Evolutionary conservation across 64 coral and sea anemone species (phyloP).

Genomic region (Actinia tenebrosa): DNA sequence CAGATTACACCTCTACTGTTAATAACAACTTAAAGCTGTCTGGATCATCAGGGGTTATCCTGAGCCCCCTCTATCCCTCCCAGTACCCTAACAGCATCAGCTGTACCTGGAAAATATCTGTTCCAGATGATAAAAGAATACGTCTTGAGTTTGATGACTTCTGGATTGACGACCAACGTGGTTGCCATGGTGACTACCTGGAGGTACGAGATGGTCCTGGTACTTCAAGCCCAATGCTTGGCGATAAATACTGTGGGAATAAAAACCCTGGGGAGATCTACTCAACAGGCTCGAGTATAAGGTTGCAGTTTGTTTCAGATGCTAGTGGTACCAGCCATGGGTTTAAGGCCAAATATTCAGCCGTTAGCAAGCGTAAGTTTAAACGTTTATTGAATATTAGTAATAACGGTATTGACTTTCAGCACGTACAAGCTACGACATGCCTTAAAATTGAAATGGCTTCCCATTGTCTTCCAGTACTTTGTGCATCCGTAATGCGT

Average conservation of each 20-base stretch:
- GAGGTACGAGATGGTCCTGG: slow-evolving; percentile 21
- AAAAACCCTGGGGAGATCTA: background rate
- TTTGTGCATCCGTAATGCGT: too few species aligned
- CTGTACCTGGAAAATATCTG: slow-evolving; percentile 43
- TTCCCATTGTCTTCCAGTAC: too few species aligned
- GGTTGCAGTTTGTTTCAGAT: slow-evolving; percentile 49
- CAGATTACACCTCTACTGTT: background rate
- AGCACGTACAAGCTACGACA: too few species aligned
- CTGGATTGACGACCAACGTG: slow-evolving; percentile 6
- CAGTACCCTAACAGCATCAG: slow-evolving; percentile 18
- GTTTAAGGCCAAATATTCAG: slow-evolving; percentile 14
- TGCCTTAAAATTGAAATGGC: too few species aligned
- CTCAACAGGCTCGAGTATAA: slow-evolving; percentile 26
- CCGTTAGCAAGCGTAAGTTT: slow-evolving; percentile 26
- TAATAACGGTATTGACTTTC: background rate
- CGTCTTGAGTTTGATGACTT: slow-evolving; percentile 28
- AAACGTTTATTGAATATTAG: background rate
- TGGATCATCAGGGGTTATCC: slow-evolving; percentile 25
- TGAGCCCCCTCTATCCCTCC: slow-evolving; percentile 38
- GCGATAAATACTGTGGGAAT: slow-evolving; percentile 17
- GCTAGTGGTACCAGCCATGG: slow-evolving; percentile 16
- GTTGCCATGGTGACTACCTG: slow-evolving; percentile 22
- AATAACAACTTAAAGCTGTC: slow-evolving; percentile 22
- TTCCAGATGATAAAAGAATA: slow-evolving; percentile 13
- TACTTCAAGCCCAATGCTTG: background rate